Evolutionary conservation across 2,888 invertebrate species (phyloP).

Genomic region (Hypercompe scribonia): DNA sequence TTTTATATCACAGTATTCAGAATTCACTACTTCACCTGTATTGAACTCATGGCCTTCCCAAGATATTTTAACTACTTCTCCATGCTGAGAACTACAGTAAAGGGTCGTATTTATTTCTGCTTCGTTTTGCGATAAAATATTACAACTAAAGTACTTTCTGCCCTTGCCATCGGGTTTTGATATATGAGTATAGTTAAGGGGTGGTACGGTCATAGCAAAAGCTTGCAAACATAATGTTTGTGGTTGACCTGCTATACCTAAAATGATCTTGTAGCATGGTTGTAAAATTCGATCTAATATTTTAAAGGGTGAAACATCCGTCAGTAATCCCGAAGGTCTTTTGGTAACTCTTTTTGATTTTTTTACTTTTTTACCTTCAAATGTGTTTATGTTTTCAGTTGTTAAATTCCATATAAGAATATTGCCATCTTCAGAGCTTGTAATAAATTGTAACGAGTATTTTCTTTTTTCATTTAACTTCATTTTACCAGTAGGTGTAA

Average conservation of each 20-base stretch:
- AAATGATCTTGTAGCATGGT: constrained; percentile 87
- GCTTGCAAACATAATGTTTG: constrained; percentile 76
- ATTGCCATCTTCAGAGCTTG: constrained; percentile 89
- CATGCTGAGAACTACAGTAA: constrained; percentile 77
- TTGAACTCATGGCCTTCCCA: constrained; percentile 91
- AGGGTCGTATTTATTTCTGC: constrained; percentile 66
- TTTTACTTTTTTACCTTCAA: constrained; percentile 73
- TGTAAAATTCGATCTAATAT: constrained; percentile 87
- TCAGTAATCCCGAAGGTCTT: constrained; percentile 86
- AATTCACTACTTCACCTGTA: constrained; percentile 87
- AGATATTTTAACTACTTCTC: constrained; percentile 77
- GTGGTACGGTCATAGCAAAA: constrained; percentile 72
- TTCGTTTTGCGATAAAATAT: constrained; percentile 67
- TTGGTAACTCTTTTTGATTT: constrained; percentile 79
- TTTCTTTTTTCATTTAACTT: constrained; percentile 61
- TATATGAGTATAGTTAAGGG: constrained; percentile 68
- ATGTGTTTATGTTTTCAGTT: constrained; percentile 70
- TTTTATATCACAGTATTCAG: constrained; percentile 82
- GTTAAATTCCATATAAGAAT: constrained; percentile 91
- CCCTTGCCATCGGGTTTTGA: constrained; percentile 68
- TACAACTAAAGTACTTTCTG: constrained; percentile 75
- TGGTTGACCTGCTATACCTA: constrained; percentile 77
- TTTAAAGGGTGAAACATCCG: constrained; percentile 88
- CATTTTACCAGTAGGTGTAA: constrained; percentile 88
- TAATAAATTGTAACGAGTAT: constrained; percentile 87